Evolutionary conservation across 2,797 vertebrate species (phyloP).

Genomic region (Mycteria americana): DNA sequence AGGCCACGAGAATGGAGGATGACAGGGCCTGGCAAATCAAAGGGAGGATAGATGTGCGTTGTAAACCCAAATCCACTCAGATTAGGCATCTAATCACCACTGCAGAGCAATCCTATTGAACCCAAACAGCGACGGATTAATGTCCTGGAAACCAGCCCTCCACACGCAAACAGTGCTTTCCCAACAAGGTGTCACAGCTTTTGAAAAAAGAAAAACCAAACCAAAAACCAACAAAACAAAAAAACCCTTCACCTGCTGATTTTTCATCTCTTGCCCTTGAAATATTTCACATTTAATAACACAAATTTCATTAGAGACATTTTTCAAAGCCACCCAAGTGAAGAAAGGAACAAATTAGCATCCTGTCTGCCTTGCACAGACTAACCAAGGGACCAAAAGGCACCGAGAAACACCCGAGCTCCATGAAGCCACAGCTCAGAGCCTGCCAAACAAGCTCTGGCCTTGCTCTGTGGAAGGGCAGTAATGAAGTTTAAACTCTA

Average conservation of each 20-base stretch:
- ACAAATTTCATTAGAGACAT: not conserved
- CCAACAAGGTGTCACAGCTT: not conserved
- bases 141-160: not conserved
- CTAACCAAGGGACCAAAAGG: not conserved
- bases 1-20: fast-evolving
- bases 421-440: fast-evolving
- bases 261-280: not conserved
- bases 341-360: not conserved
- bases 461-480: not conserved
- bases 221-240: no score
- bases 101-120: not conserved
- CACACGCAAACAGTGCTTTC: not conserved
- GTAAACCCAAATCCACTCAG: not conserved
- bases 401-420: not conserved
- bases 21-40: not conserved
- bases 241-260: not conserved
- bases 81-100: not conserved
- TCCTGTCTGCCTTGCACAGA: not conserved
- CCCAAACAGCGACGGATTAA: not conserved
- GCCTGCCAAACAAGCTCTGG: not conserved
- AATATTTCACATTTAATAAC: not conserved
- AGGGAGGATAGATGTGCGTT: not conserved
- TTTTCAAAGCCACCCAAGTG: not conserved
- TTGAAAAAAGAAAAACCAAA: not conserved
- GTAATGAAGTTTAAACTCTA: not conserved